These are phyloP conservation scores for Elachura formosa DNA, from an alignment of 2,113 vertebrate genomes.

Conservation along the genomic window DNA sequence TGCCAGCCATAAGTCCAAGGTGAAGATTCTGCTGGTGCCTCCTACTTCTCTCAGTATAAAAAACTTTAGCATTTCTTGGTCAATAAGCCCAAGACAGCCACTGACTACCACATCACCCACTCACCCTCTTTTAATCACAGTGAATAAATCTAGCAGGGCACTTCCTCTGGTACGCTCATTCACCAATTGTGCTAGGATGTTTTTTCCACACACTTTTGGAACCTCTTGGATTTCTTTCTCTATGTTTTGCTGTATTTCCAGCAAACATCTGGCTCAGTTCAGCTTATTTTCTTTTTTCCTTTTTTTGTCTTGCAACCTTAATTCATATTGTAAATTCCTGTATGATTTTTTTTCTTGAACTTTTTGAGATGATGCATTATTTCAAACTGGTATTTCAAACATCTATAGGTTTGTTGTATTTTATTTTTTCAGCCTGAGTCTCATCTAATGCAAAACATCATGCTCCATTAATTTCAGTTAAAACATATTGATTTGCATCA, in stretches of 20 bases:
- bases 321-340: not conserved
- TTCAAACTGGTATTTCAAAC: not conserved
- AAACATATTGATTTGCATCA: not conserved
- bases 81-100: not conserved
- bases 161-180: not conserved
- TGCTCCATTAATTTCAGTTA: not conserved
- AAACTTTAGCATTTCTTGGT: not conserved
- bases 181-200: not conserved
- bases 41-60: not conserved
- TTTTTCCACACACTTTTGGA: not conserved
- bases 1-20: accelerated
- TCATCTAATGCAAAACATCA: not conserved
- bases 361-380: not conserved
- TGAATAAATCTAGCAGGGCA: not conserved
- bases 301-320: not conserved
- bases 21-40: not conserved
- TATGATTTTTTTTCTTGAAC: not conserved
- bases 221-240: not conserved
- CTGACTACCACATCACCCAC: not conserved
- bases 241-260: not conserved
- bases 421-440: not conserved
- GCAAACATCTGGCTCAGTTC: not conserved
- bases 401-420: not conserved
- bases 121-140: not conserved
- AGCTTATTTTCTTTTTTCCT: not conserved